phyloP scores from a whole-genome alignment of 2,888 invertebrate genomes.

The Oasisia sp. region DNA sequence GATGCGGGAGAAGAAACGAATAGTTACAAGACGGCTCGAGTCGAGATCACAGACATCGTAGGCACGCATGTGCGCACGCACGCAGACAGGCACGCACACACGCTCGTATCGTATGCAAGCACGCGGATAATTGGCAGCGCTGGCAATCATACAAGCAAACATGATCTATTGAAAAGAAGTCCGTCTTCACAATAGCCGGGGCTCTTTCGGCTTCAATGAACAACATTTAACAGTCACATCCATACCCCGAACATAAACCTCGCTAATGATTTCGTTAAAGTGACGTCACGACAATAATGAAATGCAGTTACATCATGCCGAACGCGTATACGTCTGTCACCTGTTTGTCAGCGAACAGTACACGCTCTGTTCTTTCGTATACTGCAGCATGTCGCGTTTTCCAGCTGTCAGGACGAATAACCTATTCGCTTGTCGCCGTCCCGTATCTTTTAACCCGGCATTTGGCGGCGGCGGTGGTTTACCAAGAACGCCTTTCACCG shows the following conservation, averaged over 20 bases:
- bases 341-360: background rate
- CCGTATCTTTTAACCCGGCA: conserved; percentile 8
- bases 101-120: background rate
- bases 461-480: background rate
- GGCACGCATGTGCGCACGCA: background rate
- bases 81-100: background rate
- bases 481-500: background rate
- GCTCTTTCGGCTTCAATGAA: background rate
- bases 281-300: background rate
- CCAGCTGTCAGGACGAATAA: background rate
- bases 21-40: background rate
- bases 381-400: background rate
- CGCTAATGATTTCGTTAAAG: background rate
- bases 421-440: background rate
- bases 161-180: background rate
- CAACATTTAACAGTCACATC: background rate
- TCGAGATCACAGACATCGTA: background rate
- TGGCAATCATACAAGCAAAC: background rate
- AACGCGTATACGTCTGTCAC: background rate
- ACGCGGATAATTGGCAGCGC: background rate
- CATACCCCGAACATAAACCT: background rate
- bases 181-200: background rate
- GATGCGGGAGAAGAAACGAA: conserved; percentile 12
- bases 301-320: background rate
- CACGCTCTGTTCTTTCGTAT: background rate